Evolutionary conservation across 2,113 vertebrate genomes (phyloP).

Genomic region (Oplegnathus fasciatus): DNA sequence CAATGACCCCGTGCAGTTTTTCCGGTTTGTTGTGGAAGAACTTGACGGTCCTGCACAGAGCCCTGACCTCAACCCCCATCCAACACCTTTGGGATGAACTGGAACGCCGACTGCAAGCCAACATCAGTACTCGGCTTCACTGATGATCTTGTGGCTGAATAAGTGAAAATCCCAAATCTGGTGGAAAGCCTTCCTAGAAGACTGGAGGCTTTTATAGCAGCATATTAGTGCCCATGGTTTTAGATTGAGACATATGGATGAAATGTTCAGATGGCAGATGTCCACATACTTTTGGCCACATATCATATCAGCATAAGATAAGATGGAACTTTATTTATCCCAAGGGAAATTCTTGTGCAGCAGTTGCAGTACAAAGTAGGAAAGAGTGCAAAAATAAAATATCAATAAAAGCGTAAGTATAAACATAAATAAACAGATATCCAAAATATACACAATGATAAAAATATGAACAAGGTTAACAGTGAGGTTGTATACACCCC

Average conservation of each 20-base stretch:
- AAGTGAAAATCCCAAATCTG: not conserved
- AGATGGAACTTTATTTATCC: not conserved
- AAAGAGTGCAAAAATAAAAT: not conserved
- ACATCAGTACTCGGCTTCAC: not conserved
- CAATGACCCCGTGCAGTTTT: not conserved
- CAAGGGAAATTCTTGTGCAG: not conserved
- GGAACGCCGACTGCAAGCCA: not conserved
- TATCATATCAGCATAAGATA: not conserved
- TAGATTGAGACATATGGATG: not conserved
- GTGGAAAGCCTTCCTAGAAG: not conserved
- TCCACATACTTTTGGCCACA: constrained; percentile 2
- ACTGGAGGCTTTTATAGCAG: not conserved
- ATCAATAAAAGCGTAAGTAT: not conserved
- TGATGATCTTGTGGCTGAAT: not conserved
- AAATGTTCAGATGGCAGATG: not conserved
- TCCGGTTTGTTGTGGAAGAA: not conserved
- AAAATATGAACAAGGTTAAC: constrained; percentile 5
- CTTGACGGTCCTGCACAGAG: not conserved
- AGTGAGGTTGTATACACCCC: not conserved
- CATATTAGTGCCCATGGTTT: no score
- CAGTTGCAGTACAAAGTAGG: not conserved
- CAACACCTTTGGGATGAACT: not conserved
- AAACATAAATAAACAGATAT: not conserved
- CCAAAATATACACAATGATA: not conserved
- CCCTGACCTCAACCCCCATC: not conserved